Conservation (phyloP, 2,888 invertebrate species). For the Andricus quercusramuli region DNA sequence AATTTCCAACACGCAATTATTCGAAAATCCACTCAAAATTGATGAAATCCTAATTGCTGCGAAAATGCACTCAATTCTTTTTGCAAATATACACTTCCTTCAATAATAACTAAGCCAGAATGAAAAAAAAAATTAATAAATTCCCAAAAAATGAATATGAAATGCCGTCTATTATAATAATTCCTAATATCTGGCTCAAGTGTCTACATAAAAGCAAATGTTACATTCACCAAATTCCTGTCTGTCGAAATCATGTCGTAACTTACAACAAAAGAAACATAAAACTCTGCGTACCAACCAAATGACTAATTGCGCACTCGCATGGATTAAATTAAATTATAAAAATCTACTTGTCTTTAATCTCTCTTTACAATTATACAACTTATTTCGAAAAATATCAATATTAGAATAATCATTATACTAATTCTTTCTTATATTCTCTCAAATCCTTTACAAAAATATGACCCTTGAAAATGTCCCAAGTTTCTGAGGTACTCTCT, state of each 20-base stretch:
- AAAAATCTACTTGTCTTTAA: neutral
- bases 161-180: neutral
- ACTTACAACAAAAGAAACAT: neutral
- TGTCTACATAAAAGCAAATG: neutral
- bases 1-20: neutral
- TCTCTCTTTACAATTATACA: neutral
- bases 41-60: neutral
- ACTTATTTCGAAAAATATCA: conserved; percentile 24
- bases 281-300: neutral
- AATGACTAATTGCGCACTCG: neutral
- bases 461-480: neutral
- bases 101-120: neutral
- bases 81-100: neutral
- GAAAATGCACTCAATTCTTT: neutral
- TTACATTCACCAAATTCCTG: neutral
- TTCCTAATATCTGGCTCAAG: neutral
- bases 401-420: neutral
- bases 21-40: neutral
- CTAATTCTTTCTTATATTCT: neutral
- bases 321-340: neutral
- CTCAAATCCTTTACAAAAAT: conserved; percentile 14
- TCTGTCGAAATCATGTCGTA: conserved; percentile 10
- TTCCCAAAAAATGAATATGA: neutral
- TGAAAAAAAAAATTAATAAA: neutral
- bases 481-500: neutral